Base-by-base conservation (phyloP, 1,140 invertebrate genomes). In the Zaprionus vittiger region DNA sequence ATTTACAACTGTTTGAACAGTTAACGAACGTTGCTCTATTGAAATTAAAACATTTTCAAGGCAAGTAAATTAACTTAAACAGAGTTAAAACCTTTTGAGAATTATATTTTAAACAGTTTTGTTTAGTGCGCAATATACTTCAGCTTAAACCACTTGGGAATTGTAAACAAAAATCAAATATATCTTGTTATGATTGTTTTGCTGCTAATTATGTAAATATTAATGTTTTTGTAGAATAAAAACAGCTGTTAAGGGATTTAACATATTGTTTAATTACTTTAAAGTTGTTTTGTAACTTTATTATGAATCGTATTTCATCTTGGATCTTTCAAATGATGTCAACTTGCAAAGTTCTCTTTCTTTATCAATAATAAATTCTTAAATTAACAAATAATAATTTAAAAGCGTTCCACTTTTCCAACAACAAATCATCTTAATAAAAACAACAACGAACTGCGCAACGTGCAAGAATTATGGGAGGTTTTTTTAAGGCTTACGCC, bases 381-480 rank as follows among this genome's bases (percentile, higher is more conserved):
- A 26, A 26, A 26, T 26, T 26, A 26, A 26, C 24, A 26, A 26
- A 26, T 26, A 26, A 0, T 5, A 26, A 26, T 26, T 26, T 26
- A 5, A 0, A 26, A 26, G 34, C 47, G 24, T 52, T 54, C 41
- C 64, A 59, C 28, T 47, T 65, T 26, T 37, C 17, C 44, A 67
- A 44, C 44, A 57, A 72, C 38, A 60, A 66, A 34, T 17, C 38
- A 34, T 12, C 44, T 31, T 38, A 57, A 66, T n/a, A 22, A 44
- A 15, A 56, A 64, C 22, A 49, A 31, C 15, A 63, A 49, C 5
- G 1, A 61, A 24, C 60, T 60, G 34, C 56, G 65, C 65, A 69
- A 74, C 49, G 1, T 17, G 5, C n/a, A 69, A 69, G 65, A 74
- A 73, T 73, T 73, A 73, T 73, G 71, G 34, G n/a, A 34, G 61